phyloP scores from a whole-genome alignment of 1,140 invertebrate species.

The Phortica variegata region DNA sequence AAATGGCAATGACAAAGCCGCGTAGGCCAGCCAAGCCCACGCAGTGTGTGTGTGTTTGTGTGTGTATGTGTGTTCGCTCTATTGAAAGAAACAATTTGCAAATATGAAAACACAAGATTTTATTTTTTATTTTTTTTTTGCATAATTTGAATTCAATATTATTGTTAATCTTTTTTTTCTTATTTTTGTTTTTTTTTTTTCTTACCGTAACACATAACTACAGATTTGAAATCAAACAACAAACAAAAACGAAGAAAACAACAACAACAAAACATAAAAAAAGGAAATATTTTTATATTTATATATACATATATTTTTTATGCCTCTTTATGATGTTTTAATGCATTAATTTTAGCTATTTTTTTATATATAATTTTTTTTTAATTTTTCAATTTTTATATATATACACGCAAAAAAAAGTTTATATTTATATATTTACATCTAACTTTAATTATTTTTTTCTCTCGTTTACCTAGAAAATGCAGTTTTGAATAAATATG shows the following conservation, averaged over 20 bases:
- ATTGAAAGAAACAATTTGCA: too few relatives aligned
- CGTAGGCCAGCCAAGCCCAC: too few relatives aligned
- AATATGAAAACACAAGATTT: too few relatives aligned
- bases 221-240: not conserved
- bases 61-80: too few relatives aligned
- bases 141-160: too few relatives aligned
- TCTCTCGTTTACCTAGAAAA: constrained; percentile 8
- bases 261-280: not conserved
- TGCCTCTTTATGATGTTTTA: not conserved
- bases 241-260: not conserved
- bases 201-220: constrained; percentile 9
- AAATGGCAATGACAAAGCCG: too few relatives aligned
- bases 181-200: constrained; percentile 15
- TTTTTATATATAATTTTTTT: not conserved
- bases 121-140: too few relatives aligned
- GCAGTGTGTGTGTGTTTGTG: too few relatives aligned
- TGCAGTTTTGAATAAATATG: constrained; percentile 57
- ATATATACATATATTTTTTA: constrained; percentile 13
- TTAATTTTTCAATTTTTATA: constrained; percentile 10
- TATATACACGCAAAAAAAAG: constrained; percentile 26
- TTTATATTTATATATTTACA: constrained; percentile 36
- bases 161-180: constrained; percentile 12
- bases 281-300: constrained; percentile 16
- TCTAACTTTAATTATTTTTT: too few relatives aligned
- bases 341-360: not conserved